Evolutionary conservation across 2,113 vertebrate genomes (phyloP).

Genomic region (Hylia prasina): DNA sequence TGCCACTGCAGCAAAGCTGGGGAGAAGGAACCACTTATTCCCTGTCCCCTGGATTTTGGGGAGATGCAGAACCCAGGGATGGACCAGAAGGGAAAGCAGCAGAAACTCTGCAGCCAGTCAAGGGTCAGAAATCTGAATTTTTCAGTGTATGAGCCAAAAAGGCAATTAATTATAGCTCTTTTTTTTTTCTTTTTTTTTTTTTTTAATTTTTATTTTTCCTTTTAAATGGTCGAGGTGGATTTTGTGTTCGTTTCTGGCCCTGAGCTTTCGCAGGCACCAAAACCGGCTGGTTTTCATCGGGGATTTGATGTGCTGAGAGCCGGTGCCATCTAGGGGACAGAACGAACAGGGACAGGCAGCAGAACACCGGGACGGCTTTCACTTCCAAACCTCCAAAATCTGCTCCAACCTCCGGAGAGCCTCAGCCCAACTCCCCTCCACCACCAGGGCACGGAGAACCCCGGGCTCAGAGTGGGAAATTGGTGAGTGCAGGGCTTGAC

Average conservation of each 20-base stretch:
- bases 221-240: neutral
- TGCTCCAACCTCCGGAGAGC: neutral
- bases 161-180: neutral
- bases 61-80: neutral
- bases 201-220: neutral
- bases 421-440: accelerated
- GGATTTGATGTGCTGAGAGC: conserved; percentile 18
- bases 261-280: neutral
- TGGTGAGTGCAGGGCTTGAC: neutral
- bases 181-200: accelerated
- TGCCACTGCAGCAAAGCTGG: neutral
- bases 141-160: neutral
- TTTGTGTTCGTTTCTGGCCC: neutral
- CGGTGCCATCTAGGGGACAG: conserved; percentile 51
- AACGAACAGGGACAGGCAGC: neutral
- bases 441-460: accelerated
- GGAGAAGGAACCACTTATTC: accelerated
- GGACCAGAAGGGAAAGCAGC: neutral
- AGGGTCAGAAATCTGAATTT: neutral
- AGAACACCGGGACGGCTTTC: neutral
- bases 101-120: accelerated
- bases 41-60: neutral
- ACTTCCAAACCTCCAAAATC: accelerated
- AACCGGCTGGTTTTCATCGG: neutral
- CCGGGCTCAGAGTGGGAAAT: accelerated